Percentiles rank a stretch among this genome's conserved stretches.
Evolutionary conservation across 1,140 invertebrate genomes (phyloP).

Genomic region (Eriocheir sinensis): DNA sequence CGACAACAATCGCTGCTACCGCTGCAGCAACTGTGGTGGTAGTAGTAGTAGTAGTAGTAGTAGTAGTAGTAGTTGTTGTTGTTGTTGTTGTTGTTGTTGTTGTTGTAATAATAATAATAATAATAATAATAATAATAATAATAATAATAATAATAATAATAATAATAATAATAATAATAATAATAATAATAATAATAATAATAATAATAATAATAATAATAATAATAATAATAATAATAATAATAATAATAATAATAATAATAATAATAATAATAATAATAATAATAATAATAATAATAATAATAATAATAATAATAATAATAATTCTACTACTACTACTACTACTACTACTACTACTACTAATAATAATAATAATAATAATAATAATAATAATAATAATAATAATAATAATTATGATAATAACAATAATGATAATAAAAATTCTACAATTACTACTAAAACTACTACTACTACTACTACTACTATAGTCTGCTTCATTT

Average conservation of each 20-base stretch:
- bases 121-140: not conserved
- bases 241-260: not conserved
- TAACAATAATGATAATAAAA: not conserved
- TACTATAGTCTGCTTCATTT: too few species aligned
- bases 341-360: not conserved
- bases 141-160: not conserved
- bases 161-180: not conserved
- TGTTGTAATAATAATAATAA: not conserved
- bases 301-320: not conserved
- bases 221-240: conserved; percentile 47
- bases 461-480: not conserved
- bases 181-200: not conserved
- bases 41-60: conserved; percentile 13
- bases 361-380: not conserved
- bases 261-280: not conserved
- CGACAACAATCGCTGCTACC: too few species aligned
- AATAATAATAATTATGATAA: not conserved
- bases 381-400: not conserved
- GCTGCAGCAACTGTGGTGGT: not conserved
- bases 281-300: not conserved
- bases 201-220: conserved; percentile 16
- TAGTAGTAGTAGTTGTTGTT: conserved; percentile 24
- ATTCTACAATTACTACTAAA: not conserved
- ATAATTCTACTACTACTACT: not conserved
- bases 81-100: conserved; percentile 6